phyloP scores from a whole-genome alignment of 2,113 vertebrate genomes.

The Xiphorhynchus elegans region DNA sequence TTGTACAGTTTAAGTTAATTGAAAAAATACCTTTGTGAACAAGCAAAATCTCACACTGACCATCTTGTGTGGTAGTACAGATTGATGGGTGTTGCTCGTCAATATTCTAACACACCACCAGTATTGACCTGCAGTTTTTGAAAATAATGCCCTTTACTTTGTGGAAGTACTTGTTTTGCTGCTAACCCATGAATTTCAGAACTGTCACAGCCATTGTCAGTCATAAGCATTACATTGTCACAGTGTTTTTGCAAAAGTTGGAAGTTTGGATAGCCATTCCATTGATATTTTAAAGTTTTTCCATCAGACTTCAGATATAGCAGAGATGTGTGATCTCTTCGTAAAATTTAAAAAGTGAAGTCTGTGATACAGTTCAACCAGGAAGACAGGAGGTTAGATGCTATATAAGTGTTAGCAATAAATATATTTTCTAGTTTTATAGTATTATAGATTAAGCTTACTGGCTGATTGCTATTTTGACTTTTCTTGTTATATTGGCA shows the following conservation, averaged over 20 bases:
- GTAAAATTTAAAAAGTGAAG: neutral
- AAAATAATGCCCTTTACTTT: neutral
- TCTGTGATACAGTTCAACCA: neutral
- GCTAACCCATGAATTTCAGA: neutral
- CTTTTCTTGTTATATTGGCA: conserved; percentile 81
- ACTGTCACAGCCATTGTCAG: neutral
- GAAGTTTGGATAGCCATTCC: neutral
- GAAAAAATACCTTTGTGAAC: neutral
- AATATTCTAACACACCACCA: neutral
- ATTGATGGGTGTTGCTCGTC: neutral
- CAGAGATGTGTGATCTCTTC: neutral
- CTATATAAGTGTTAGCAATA: conserved; percentile 20
- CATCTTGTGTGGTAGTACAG: neutral
- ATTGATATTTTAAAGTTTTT: neutral
- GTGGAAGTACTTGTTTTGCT: neutral
- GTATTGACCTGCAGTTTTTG: neutral
- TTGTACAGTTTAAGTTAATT: neutral
- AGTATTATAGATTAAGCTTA: conserved; percentile 65
- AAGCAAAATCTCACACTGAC: neutral
- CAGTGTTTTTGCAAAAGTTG: neutral
- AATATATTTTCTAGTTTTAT: conserved; percentile 35
- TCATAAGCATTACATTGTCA: neutral
- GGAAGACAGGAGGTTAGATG: neutral
- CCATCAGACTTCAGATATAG: neutral
- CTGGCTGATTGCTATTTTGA: conserved; percentile 71